Base-by-base conservation (phyloP, 2,888 invertebrate genomes). In the Lochmaea capreae region DNA sequence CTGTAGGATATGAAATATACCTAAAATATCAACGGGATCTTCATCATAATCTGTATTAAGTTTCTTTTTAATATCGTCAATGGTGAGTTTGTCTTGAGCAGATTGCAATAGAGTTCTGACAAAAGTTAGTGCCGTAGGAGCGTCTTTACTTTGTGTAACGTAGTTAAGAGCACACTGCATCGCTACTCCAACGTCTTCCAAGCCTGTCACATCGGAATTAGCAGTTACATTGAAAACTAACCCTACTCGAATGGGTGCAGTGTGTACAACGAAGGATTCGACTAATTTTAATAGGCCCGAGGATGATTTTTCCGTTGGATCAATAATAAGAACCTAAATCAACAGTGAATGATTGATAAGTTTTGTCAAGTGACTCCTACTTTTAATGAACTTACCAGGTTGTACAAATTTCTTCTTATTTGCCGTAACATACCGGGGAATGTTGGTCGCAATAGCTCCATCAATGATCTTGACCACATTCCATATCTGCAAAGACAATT, bases 391-490 rank as follows among this genome's bases (percentile, higher is more conserved):
- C 89, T 88, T 85, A 93, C 94, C 85, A 95, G 90, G 87, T 95
- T 95, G 81, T 95, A 95, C 33, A 98, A 90, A 87, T 97, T 97
- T 81, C 94, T 92, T 73, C 95, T 90, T 81, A 96, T 90, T 84
- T 95, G 95, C 77, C 99, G 89, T 75, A 99, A 88, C 97, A 99
- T 98, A 71, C 99, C 99, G 0, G 98, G 98, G 85, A 97, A 99
- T 0, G 97, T 97, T n/a, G 99, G 98, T 75, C 98, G 90, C 77
- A 99, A 88, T 76, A 99, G 89, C 82, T 98, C 97, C 89, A 95
- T 95, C 69, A 96, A 91, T 46, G 95, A 95, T 1, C 92, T 89
- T 0, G 97, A 95, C 99, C 98, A 99, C 71, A 94, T 90, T 42
- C 90, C 90, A 85, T 98, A 99, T 54, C 71, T 71, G n/a, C 1